Evolutionary conservation across 2,113 vertebrate genomes (phyloP).

Genomic region (Epinephelus cyanopodus): DNA sequence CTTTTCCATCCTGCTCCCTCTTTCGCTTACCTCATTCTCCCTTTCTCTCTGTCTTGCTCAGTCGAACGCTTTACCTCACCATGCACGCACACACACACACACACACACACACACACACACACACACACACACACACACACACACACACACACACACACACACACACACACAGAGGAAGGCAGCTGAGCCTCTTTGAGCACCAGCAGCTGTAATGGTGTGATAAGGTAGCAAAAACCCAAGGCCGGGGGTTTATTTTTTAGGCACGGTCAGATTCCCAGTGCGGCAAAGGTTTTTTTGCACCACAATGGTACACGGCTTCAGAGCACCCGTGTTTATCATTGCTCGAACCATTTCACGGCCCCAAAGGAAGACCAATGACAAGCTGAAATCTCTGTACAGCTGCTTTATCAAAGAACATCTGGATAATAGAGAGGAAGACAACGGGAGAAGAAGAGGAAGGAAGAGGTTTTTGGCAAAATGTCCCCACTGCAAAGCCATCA

Average conservation of each 20-base stretch:
- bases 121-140: neutral
- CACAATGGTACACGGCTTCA: slow-evolving; percentile 41
- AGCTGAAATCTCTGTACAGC: slow-evolving; percentile 38
- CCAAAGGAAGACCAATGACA: slow-evolving; percentile 63
- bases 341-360: slow-evolving; percentile 47
- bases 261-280: slow-evolving; percentile 55
- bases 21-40: slow-evolving; percentile 12
- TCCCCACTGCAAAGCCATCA: slow-evolving; percentile 24
- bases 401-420: slow-evolving; percentile 61
- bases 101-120: neutral
- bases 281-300: slow-evolving; percentile 37
- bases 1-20: neutral
- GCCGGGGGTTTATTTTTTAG: slow-evolving; percentile 60
- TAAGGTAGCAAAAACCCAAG: slow-evolving; percentile 71
- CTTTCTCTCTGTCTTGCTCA: slow-evolving; percentile 8
- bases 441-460: neutral
- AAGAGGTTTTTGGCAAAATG: slow-evolving; percentile 37
- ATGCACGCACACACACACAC: neutral
- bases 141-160: neutral
- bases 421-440: slow-evolving; percentile 20
- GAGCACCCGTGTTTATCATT: slow-evolving; percentile 61
- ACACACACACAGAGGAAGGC: slow-evolving; percentile 10
- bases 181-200: slow-evolving; percentile 64
- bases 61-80: slow-evolving; percentile 10
- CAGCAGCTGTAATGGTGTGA: slow-evolving; percentile 76